Conservation (phyloP, 2,113 vertebrate species). For the Stigmatopora argus region DNA sequence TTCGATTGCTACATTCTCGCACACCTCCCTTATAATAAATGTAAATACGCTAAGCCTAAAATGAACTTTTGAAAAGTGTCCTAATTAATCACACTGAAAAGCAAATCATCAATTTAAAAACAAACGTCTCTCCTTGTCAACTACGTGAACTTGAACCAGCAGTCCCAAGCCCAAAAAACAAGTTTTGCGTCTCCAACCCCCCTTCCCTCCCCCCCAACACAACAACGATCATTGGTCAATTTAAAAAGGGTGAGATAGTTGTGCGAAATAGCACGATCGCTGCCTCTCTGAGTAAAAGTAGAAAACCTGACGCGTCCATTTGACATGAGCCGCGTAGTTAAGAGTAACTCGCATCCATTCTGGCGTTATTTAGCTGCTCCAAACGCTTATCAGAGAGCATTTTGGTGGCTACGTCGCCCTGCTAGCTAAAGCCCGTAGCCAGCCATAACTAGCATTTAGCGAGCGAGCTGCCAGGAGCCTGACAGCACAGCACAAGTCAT, state of each 20-base stretch:
- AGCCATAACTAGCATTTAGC: slow-evolving; percentile 63
- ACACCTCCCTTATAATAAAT: not conserved
- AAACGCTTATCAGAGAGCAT: slow-evolving; percentile 32
- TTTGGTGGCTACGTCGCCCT: slow-evolving; percentile 37
- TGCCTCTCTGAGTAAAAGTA: not conserved
- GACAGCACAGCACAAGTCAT: slow-evolving; percentile 64
- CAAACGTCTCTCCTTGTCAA: slow-evolving; percentile 2
- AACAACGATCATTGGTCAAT: not conserved
- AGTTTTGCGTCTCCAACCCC: slow-evolving; percentile 17
- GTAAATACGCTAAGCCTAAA: not conserved
- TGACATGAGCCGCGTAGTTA: not conserved
- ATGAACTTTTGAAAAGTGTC: not conserved
- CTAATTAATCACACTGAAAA: not conserved
- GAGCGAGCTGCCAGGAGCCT: slow-evolving; percentile 57
- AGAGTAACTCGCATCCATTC: slow-evolving; percentile 13
- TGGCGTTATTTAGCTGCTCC: slow-evolving; percentile 32
- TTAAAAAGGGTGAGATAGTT: not conserved
- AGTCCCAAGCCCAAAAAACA: slow-evolving; percentile 7
- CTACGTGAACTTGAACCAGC: slow-evolving; percentile 10
- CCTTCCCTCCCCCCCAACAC: slow-evolving; percentile 9
- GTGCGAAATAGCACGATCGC: not conserved
- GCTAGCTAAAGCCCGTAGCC: slow-evolving; percentile 53
- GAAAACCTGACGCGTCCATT: not conserved
- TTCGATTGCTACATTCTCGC: not conserved
- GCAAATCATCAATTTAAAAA: not conserved